A percentile compares a stretch with the other conserved stretches of the same genome.
phyloP scores from a whole-genome alignment of 2,113 vertebrate species.

The Verasper variegatus region DNA sequence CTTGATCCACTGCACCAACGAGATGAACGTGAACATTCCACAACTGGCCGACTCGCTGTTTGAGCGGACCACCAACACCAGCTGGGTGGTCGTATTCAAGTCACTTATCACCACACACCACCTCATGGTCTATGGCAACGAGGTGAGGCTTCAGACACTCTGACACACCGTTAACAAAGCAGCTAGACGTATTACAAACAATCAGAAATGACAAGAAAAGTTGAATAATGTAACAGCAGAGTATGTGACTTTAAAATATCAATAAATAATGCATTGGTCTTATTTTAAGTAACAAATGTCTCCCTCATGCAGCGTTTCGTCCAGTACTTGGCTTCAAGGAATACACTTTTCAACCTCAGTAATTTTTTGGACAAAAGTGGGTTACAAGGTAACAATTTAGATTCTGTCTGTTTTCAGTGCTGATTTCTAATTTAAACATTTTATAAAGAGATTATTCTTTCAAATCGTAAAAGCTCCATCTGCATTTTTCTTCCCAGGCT shows the following conservation, averaged over 20 bases:
- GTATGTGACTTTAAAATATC: not conserved
- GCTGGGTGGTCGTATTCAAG: slow-evolving; percentile 99
- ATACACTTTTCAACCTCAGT: slow-evolving; percentile 98
- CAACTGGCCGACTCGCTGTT: slow-evolving; percentile 98
- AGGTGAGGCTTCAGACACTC: slow-evolving; percentile 81
- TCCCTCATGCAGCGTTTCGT: slow-evolving; percentile 91
- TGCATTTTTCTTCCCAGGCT: slow-evolving; percentile 80
- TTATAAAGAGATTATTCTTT: not conserved
- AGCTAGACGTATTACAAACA: no score
- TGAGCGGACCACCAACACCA: slow-evolving; percentile 96
- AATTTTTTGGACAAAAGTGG: slow-evolving; percentile 99
- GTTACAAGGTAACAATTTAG: slow-evolving; percentile 88
- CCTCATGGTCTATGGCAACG: slow-evolving; percentile 98
- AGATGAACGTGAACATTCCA: slow-evolving; percentile 99
- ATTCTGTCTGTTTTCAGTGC: not conserved
- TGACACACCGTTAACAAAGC: not conserved
- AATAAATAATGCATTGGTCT: not conserved
- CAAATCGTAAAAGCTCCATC: not conserved
- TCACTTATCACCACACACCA: slow-evolving; percentile 98
- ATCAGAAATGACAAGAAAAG: not conserved
- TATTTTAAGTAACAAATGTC: not conserved
- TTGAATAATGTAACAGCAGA: not conserved
- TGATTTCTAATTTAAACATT: not conserved
- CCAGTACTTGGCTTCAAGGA: slow-evolving; percentile 99
- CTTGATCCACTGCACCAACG: slow-evolving; percentile 98